Evolutionary conservation across 2,888 invertebrate genomes (phyloP), one percentile per base, ranked within the genome.

Genomic region (Ennomos erosarius): DNA sequence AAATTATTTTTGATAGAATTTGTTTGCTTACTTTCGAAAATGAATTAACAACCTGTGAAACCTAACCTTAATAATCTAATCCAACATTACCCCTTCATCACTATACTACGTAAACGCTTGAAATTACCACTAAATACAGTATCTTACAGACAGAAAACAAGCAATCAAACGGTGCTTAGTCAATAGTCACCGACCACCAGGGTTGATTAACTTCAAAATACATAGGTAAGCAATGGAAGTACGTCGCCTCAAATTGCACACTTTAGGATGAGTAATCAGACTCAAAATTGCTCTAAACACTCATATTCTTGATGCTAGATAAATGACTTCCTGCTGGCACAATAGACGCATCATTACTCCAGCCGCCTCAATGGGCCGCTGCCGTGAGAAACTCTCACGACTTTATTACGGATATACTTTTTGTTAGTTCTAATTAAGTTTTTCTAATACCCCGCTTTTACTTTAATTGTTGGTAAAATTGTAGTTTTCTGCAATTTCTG

Each of bases 241-340:
- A 36, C 76, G 82, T 82, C 83, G 79, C 79, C 84, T 82, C 69
- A 90, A 91, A 90, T 90, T 89, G 89, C 88, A 86, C 85, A 85
- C 82, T 85, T 88, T 87, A 83, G 84, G 79, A 87, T 85, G 85
- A 84, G 88, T 90, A 91, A 89, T 89, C 87, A 85, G 86, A 85
- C 87, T 84, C 87, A 78, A 90, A 92, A 92, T 91, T 90, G 87
- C 87, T 90, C 81, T 87, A 87, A 90, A 90, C 90, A 86, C 84
- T 91, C 87, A 91, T 91, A 92, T 91, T 91, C 89, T 89, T 90
- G 90, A 91, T 92, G 91, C 85, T 89, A 90, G 91, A 91, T 91
- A 92, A 92, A 91, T 90, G 82, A 91, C 92, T 92, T 92, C 92
- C 92, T 91, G 91, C 86, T 85, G 80, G 69, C 78, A 92, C 91